Evolutionary conservation across 2,888 invertebrate genomes (phyloP), one percentile per base, ranked within the genome.

Genomic region (Leuctra nigra): DNA sequence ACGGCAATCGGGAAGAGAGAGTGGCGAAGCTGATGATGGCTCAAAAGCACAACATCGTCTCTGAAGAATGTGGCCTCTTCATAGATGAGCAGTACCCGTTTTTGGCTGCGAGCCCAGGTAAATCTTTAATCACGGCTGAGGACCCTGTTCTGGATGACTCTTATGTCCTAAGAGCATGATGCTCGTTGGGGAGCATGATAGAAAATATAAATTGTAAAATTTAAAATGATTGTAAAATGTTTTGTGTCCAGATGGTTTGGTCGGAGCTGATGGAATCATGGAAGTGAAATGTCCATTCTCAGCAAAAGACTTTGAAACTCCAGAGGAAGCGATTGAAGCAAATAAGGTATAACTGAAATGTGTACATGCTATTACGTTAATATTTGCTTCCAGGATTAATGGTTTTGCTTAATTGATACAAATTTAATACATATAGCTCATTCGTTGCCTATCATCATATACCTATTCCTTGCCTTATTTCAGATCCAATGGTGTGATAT

Each of bases 21-120:
- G 25, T 9, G 7, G 64, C 64, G 1, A 61, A 52, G 33, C 36
- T 52, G 11, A 48, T 54, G 20, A 57, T 63, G 29, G 55, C 57
- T 24, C 53, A 56, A n/a, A 33, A 20, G 38, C 16, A 53, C 14
- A 55, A 52, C 2, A 55, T 62, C 41, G 52, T 59, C 9, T 61
- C 64, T 13, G 35, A 29, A 1, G 33, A 46, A 2, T 64, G 65
- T 50, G 67, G 66, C 16, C 58, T 66, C 23, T 64, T 66, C 56
- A 62, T 66, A 22, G 66, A 66, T 55, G 22, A 38, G 24, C 50
- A 63, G 22, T 22, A 50, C 13, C 57, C 36, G 6, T 55, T 29
- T 50, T 54, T 64, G 4, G 64, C 62, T 4, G 64, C 64, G 46
- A 60, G 61, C 33, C 63, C 64, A 1, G 46, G 46, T 47, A 29